Percentiles rank a stretch among this genome's conserved stretches.
phyloP scores from a whole-genome alignment of 2,888 invertebrate species.

The Amorpha juglandis region DNA sequence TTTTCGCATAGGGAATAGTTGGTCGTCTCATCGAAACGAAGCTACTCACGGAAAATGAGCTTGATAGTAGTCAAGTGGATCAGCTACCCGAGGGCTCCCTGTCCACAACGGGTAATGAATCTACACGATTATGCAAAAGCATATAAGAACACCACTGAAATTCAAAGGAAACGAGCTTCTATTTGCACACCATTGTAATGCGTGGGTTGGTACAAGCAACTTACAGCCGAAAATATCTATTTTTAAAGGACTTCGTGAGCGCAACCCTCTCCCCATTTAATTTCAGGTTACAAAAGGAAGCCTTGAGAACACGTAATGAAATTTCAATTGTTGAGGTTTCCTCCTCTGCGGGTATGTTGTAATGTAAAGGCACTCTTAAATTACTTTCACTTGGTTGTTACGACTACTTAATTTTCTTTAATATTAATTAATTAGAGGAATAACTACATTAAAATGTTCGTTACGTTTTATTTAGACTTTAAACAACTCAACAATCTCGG shows the following conservation, averaged over 20 bases:
- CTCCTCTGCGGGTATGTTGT: conserved; percentile 38
- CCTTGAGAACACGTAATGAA: conserved; percentile 47
- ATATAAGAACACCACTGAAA: no score
- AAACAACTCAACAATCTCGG: no score
- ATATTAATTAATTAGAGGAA: neutral
- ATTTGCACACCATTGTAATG: neutral
- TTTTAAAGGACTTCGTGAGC: conserved; percentile 21
- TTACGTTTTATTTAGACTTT: no score
- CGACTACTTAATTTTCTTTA: neutral
- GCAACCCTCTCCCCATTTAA: conserved; percentile 33
- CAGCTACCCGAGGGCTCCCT: no score
- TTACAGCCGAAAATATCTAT: neutral
- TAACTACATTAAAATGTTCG: no score
- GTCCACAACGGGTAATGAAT: no score
- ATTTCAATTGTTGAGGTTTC: conserved; percentile 48
- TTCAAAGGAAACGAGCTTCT: neutral
- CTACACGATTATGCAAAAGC: no score
- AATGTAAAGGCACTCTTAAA: conserved; percentile 39
- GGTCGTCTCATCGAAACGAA: no score
- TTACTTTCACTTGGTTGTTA: conserved; percentile 29
- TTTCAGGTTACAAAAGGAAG: conserved; percentile 44
- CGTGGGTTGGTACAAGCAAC: neutral
- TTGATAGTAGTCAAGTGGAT: no score
- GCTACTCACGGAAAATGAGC: no score
- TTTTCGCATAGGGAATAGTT: no score